Percentiles rank a stretch among this genome's conserved stretches.
These are phyloP conservation scores for Anastrepha obliqua DNA, from an alignment of 1,140 invertebrate species.

Conservation along the genomic window DNA sequence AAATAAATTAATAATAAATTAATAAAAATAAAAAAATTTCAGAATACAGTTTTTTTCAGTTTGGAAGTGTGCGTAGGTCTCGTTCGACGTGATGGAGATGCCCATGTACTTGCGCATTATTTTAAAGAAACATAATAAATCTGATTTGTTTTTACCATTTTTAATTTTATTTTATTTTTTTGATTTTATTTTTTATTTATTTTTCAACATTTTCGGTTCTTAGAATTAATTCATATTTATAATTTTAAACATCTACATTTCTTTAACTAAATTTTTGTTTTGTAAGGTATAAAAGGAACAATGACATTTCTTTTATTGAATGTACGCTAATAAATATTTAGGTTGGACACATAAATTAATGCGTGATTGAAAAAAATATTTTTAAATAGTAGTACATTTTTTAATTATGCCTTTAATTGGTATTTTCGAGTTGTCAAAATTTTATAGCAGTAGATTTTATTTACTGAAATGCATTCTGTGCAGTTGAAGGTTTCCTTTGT, in stretches of 20 bases:
- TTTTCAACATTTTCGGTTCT: conserved; percentile 15
- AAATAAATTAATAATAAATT: too few species aligned
- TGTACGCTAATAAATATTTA: not conserved
- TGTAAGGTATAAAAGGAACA: conserved; percentile 39
- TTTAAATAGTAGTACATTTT: not conserved
- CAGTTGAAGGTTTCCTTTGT: not conserved
- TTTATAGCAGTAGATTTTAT: not conserved
- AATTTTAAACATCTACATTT: conserved; percentile 31
- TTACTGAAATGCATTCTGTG: conserved; percentile 20
- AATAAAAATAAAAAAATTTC: too few species aligned
- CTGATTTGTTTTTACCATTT: too few species aligned
- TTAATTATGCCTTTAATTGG: not conserved
- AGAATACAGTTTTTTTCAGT: too few species aligned
- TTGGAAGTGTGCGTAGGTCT: too few species aligned
- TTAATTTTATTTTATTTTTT: not conserved
- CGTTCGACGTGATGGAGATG: too few species aligned
- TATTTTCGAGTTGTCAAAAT: not conserved
- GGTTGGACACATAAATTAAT: not conserved
- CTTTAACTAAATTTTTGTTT: conserved; percentile 19
- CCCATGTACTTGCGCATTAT: too few species aligned
- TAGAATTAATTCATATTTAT: conserved; percentile 32
- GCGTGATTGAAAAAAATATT: not conserved
- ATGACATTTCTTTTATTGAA: conserved; percentile 12
- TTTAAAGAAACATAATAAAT: too few species aligned
- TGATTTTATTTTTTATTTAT: not conserved